Base-by-base conservation (phyloP, 92 coral and sea anemone species). In the Parazoanthus darwini region DNA sequence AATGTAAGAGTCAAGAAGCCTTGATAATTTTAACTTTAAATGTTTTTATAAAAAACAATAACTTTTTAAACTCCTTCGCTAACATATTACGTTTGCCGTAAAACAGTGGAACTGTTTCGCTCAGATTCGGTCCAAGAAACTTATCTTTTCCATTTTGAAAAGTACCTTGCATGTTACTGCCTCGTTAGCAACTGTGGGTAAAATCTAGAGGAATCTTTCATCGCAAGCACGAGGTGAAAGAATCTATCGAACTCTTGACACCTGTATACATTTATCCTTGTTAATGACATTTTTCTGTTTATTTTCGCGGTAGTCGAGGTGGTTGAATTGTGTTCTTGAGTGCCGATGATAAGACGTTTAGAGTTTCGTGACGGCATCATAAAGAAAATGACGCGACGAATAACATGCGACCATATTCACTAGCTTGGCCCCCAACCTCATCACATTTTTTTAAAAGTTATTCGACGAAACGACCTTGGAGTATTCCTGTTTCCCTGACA, bases 241-340 rank as follows among this genome's bases (percentile, higher is more conserved):
- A 48, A 48, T 18, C 78, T 71, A 20, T 29, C 68, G 66, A 84
- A 71, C 25, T 71, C 51, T 84, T 84, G 87, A 84, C 87, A 58
- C 22, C 18, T 81, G 85, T 39, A 76, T 39, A 37, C 54, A 59
- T 39, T 36, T 81, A 81, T 81, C 73, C 74, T 35, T 23, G 29
- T 81, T 81, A 63, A 37, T 81, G 18, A 38, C 85, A 72, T 44
- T 84, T 82, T 71, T 78, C 87, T 84, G 87, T 71, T 84, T 84
- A 68, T 84, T 84, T 71, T 84, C 8, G 51, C 51, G 8, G 50
- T 8, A 18, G 23, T 51, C 71, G 67, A 51, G 78, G 54, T 9
- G 66, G 25, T 37, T 13, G 74, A 36, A 77, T 65, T 42, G 51
- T 66, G 66, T 23, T 58, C 51, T 22, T 76, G 43, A 37, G 46